Conservation (phyloP, 2,888 invertebrate genomes). For the Cheilosia vernalis region DNA sequence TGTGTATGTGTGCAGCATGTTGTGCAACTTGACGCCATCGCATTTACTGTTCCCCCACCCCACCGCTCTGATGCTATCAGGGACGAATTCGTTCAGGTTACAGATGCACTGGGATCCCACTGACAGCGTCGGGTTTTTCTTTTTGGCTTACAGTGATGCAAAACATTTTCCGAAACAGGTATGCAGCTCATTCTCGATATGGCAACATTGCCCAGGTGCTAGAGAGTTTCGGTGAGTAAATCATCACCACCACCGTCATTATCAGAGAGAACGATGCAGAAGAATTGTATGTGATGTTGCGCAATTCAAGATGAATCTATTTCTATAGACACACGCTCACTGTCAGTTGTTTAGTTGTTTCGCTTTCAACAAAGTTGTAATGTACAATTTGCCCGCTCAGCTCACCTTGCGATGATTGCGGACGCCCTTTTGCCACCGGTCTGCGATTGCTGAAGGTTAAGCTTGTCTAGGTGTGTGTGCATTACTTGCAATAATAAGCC, state of each 20-base stretch:
- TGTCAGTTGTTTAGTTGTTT: conserved; percentile 19
- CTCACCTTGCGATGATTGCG: conserved; percentile 35
- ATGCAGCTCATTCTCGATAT: conserved; percentile 10
- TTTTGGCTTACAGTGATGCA: conserved; percentile 32
- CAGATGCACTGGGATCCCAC: conserved; percentile 29
- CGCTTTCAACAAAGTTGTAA: conserved; percentile 29
- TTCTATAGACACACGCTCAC: not conserved
- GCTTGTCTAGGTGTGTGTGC: conserved; percentile 2
- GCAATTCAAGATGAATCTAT: conserved; percentile 39
- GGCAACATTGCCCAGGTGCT: conserved; percentile 44
- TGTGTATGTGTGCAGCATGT: conserved; percentile 13
- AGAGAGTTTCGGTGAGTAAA: conserved; percentile 40
- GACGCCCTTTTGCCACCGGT: conserved; percentile 33
- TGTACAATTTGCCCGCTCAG: conserved; percentile 3
- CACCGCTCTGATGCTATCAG: conserved; percentile 39
- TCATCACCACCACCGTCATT: conserved; percentile 41
- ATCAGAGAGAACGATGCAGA: conserved; percentile 39
- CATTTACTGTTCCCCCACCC: not conserved
- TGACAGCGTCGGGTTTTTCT: conserved; percentile 3
- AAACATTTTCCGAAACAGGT: conserved; percentile 46
- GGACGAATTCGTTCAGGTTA: conserved; percentile 53
- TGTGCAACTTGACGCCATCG: conserved; percentile 59
- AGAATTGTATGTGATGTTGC: conserved; percentile 47
- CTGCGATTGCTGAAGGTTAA: conserved; percentile 41
- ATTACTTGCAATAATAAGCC: conserved; percentile 27